Evolutionary conservation across 2,797 vertebrate species (phyloP).

Genomic region (Lophotriccus pileatus): DNA sequence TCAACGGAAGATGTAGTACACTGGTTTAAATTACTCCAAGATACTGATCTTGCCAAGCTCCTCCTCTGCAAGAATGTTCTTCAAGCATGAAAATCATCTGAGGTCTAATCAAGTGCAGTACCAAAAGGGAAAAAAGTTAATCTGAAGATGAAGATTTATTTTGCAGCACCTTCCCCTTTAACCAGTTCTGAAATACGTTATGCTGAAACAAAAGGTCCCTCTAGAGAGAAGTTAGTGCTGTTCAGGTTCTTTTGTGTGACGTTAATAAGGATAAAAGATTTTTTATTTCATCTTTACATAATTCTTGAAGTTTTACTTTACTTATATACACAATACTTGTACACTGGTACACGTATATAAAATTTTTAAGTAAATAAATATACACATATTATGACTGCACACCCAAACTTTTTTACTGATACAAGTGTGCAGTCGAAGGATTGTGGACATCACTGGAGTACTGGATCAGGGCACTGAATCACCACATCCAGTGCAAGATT

Average conservation of each 20-base stretch:
- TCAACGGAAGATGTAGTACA: not conserved
- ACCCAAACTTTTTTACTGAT: fast-evolving
- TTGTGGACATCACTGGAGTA: not conserved
- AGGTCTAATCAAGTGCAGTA: not conserved
- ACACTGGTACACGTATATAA: fast-evolving
- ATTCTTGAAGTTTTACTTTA: not conserved
- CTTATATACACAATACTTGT: not conserved
- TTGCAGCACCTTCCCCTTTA: not conserved
- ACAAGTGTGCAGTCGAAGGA: not conserved
- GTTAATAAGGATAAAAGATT: not conserved
- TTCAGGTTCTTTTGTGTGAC: not conserved
- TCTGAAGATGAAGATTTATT: not conserved
- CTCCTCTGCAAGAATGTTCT: not conserved
- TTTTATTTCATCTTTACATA: not conserved
- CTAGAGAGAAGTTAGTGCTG: not conserved
- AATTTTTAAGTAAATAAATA: not conserved
- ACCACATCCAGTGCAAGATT: not conserved
- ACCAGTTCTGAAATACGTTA: not conserved
- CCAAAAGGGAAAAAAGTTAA: not conserved
- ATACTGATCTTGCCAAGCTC: not conserved
- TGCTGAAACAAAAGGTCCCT: not conserved
- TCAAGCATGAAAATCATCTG: not conserved
- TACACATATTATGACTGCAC: fast-evolving
- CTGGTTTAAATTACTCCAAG: not conserved
- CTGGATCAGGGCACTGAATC: not conserved